Percentiles rank a stretch among this genome's conserved stretches.
Evolutionary conservation across 2,113 vertebrate species (phyloP).

Genomic region (Saimiri boliviensis): DNA sequence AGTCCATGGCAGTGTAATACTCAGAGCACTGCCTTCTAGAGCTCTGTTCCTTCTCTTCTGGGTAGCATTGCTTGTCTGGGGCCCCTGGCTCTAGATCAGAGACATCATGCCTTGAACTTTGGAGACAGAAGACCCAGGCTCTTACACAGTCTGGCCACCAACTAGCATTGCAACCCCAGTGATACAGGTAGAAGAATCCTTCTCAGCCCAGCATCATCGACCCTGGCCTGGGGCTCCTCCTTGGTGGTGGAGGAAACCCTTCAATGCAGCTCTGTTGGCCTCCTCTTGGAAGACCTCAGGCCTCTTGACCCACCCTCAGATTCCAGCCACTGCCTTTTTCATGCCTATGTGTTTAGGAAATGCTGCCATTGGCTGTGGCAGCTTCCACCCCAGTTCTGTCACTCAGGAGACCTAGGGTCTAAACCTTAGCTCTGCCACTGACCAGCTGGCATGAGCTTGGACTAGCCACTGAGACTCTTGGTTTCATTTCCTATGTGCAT

Average conservation of each 20-base stretch:
- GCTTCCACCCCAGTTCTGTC: background rate
- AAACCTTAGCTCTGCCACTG: background rate
- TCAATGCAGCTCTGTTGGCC: background rate
- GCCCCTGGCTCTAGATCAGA: background rate
- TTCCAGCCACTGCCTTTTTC: background rate
- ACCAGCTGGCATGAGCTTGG: background rate
- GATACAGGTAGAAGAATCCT: background rate
- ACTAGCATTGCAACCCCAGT: background rate
- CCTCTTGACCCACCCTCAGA: background rate
- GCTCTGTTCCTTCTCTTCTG: background rate
- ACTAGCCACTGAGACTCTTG: background rate
- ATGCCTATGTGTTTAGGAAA: background rate
- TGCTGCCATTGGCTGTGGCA: background rate
- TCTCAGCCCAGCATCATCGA: background rate
- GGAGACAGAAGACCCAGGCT: background rate
- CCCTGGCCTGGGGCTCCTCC: background rate
- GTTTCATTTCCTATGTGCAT: background rate
- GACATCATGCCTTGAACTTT: background rate
- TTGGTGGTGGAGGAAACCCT: background rate
- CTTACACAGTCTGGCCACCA: background rate
- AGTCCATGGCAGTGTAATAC: accelerated
- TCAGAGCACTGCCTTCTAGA: background rate
- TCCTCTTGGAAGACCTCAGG: background rate
- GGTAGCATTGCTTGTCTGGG: background rate
- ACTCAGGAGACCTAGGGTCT: background rate